phyloP scores from a whole-genome alignment of 2,797 vertebrate species.

The Argyrosomus regius region DNA sequence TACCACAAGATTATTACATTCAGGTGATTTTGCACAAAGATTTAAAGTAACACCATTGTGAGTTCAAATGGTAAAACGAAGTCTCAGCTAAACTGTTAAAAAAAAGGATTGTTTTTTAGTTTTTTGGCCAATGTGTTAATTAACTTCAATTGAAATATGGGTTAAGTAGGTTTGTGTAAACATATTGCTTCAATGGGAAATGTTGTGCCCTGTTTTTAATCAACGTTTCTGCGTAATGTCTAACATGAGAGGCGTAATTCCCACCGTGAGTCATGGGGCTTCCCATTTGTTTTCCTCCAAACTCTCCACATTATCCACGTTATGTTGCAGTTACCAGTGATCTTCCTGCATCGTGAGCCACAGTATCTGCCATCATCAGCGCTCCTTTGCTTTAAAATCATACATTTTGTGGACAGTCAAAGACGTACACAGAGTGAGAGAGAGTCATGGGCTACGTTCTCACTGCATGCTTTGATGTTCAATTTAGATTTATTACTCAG shows the following conservation, averaged over 20 bases:
- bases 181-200: slow-evolving; percentile 18
- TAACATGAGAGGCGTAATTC: slow-evolving; percentile 36
- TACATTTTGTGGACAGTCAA: not conserved
- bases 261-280: slow-evolving; percentile 69
- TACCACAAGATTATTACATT: not conserved
- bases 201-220: slow-evolving; percentile 49
- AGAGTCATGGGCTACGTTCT: too few species aligned
- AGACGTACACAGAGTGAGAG: not conserved
- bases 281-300: slow-evolving; percentile 59
- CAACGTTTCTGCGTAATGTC: slow-evolving; percentile 28
- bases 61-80: not conserved
- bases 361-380: not conserved
- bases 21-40: not conserved
- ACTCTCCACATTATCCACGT: slow-evolving; percentile 18
- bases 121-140: not conserved
- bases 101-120: too few species aligned
- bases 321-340: slow-evolving; percentile 3
- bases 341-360: not conserved
- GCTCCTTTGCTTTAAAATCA: not conserved
- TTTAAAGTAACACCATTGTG: not conserved
- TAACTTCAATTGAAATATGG: not conserved
- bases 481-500: too few species aligned
- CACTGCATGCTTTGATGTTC: too few species aligned
- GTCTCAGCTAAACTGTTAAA: not conserved
- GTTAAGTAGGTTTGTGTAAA: slow-evolving; percentile 1